Percentiles rank a stretch among this genome's conserved stretches.
These are phyloP conservation scores for Polymixis lichenea DNA, from an alignment of 2,888 invertebrate genomes.

Conservation along the genomic window DNA sequence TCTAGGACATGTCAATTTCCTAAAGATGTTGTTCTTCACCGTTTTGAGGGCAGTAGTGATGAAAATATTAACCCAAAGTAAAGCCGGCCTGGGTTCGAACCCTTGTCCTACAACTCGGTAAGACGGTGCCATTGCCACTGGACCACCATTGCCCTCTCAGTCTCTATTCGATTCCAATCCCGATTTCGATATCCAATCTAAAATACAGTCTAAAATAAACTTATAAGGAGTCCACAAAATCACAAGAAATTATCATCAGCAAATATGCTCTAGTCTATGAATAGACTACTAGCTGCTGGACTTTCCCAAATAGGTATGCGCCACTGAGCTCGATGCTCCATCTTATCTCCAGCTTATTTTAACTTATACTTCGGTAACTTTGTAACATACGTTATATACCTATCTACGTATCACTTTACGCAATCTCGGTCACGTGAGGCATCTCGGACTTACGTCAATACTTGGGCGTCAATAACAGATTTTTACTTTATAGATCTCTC, in stretches of 20 bases:
- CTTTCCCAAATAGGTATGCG: not conserved
- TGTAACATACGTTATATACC: not conserved
- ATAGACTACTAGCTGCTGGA: too few relatives aligned
- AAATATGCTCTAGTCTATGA: too few relatives aligned
- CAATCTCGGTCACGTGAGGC: conserved; percentile 14
- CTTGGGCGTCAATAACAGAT: conserved; percentile 35
- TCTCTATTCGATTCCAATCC: too few relatives aligned
- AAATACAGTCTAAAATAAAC: not conserved
- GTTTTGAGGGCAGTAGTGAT: too few relatives aligned
- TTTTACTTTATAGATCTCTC: conserved; percentile 36
- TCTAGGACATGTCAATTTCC: too few relatives aligned
- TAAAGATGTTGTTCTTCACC: too few relatives aligned
- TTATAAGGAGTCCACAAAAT: not conserved
- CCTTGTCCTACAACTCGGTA: too few relatives aligned
- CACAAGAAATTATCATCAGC: not conserved
- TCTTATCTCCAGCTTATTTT: too few relatives aligned
- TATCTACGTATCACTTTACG: conserved; percentile 18
- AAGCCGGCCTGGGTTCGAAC: too few relatives aligned
- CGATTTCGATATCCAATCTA: not conserved
- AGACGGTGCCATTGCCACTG: too few relatives aligned
- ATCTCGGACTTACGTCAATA: conserved; percentile 28
- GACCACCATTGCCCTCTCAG: too few relatives aligned
- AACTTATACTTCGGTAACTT: not conserved
- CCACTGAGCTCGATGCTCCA: not conserved
- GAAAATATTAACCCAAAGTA: too few relatives aligned